A percentile compares a stretch with the other conserved stretches of the same genome.
Evolutionary conservation across 2,113 vertebrate species (phyloP).

Genomic region (Empidonax alnorum): DNA sequence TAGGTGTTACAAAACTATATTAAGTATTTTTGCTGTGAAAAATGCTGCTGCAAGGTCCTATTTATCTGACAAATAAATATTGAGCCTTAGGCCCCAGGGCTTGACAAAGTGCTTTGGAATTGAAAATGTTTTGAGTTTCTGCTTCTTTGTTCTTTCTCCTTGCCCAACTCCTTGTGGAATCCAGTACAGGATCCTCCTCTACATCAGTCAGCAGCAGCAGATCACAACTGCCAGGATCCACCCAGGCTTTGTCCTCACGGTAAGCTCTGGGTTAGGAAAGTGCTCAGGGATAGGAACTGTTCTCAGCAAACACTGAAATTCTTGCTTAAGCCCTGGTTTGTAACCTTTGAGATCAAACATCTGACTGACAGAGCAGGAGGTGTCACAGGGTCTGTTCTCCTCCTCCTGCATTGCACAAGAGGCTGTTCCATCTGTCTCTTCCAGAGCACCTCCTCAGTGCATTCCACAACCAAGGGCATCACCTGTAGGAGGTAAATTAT

Average conservation of each 20-base stretch:
- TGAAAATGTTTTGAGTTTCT: background rate
- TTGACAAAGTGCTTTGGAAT: background rate
- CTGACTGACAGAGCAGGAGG: background rate
- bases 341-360: background rate
- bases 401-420: background rate
- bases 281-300: fast-evolving
- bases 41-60: background rate
- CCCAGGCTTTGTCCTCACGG: conserved; percentile 85
- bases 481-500: background rate
- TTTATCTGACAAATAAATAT: background rate
- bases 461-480: background rate
- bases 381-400: background rate
- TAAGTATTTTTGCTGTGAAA: background rate
- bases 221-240: conserved; percentile 87
- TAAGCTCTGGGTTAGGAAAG: conserved; percentile 66
- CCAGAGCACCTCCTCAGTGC: background rate
- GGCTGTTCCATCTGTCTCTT: background rate
- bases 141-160: conserved; percentile 3
- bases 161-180: conserved; percentile 54
- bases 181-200: conserved; percentile 94
- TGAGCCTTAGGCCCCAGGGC: background rate
- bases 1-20: background rate
- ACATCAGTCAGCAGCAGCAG: conserved; percentile 92
- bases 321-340: background rate
- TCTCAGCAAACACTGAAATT: background rate